Conservation (phyloP, 2,888 invertebrate species). For the Ernsta delagoae region DNA sequence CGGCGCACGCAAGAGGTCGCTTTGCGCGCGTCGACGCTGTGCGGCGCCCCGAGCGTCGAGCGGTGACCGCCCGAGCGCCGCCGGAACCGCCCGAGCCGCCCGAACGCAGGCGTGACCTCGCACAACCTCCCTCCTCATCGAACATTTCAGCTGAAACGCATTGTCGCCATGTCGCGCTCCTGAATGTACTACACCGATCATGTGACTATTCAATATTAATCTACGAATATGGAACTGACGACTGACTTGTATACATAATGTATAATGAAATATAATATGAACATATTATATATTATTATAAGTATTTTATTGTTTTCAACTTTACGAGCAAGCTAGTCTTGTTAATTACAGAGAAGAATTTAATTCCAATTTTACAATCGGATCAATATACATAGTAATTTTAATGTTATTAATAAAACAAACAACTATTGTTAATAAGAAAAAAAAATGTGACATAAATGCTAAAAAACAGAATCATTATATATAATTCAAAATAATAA, state of each 20-base stretch:
- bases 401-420: no score
- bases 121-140: conserved; percentile 64
- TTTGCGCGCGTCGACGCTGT: conserved; percentile 59
- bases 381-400: no score
- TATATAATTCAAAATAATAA: no score
- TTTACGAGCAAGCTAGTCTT: neutral
- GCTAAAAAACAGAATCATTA: no score
- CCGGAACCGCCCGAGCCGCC: conserved; percentile 59
- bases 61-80: conserved; percentile 59
- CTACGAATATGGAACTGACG: conserved; percentile 14
- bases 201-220: conserved; percentile 36
- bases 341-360: neutral
- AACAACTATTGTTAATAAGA: no score
- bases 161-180: conserved; percentile 62
- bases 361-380: no score
- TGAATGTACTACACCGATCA: conserved; percentile 51
- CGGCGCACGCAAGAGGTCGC: conserved; percentile 75
- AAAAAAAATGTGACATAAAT: no score
- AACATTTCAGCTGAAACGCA: conserved; percentile 73
- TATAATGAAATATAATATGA: no score
- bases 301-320: conserved; percentile 5
- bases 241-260: conserved; percentile 12
- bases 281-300: no score
- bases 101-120: no score
- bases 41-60: conserved; percentile 53